Percentiles rank a stretch among this genome's conserved stretches.
phyloP scores from a whole-genome alignment of 1,140 invertebrate species.

The Diabrotica virgifera region DNA sequence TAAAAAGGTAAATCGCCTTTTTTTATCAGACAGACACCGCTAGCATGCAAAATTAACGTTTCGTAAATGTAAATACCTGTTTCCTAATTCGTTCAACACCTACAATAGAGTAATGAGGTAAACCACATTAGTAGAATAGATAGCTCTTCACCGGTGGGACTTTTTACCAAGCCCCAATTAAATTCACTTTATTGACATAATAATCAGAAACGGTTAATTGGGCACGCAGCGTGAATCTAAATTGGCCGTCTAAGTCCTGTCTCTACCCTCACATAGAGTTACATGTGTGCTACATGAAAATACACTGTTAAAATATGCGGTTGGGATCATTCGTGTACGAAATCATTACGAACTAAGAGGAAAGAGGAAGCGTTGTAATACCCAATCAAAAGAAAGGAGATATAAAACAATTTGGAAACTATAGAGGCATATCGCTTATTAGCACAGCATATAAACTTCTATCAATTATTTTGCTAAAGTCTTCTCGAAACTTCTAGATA shows the following conservation, averaged over 20 bases:
- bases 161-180: conserved; percentile 26
- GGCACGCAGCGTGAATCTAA: conserved; percentile 23
- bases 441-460: too few relatives aligned
- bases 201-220: conserved; percentile 27
- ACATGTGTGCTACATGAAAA: not conserved
- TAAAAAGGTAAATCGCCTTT: too few relatives aligned
- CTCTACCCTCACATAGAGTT: not conserved
- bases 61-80: not conserved
- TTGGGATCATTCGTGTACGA: too few relatives aligned
- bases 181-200: conserved; percentile 31
- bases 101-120: not conserved
- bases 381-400: too few relatives aligned
- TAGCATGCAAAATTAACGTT: too few relatives aligned
- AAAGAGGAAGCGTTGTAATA: too few relatives aligned
- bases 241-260: conserved; percentile 4
- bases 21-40: too few relatives aligned
- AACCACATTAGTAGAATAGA: conserved; percentile 27
- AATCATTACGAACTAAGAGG: too few relatives aligned
- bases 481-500: too few relatives aligned
- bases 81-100: not conserved
- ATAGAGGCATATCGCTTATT: too few relatives aligned
- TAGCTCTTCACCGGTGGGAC: conserved; percentile 16
- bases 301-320: not conserved
- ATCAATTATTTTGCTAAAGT: too few relatives aligned
- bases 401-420: too few relatives aligned